A percentile compares a stretch with the other conserved stretches of the same genome.
Evolutionary conservation across 2,888 invertebrate species (phyloP).

Genomic region (Siphlonurus alternatus): DNA sequence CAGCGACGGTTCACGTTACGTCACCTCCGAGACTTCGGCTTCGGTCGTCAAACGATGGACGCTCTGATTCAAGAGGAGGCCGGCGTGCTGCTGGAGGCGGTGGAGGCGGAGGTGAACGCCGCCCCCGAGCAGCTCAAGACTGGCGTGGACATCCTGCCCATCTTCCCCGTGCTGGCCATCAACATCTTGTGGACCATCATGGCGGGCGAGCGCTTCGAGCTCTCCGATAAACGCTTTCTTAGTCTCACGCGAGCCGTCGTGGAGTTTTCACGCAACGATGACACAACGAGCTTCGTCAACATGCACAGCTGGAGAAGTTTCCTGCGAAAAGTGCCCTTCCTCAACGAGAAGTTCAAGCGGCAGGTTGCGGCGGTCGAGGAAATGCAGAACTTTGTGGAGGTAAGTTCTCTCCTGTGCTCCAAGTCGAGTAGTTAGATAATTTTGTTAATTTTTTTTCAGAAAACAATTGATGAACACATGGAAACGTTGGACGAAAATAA

Average conservation of each 20-base stretch:
- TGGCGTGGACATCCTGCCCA: conserved; percentile 33
- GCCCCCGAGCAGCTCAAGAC: background rate
- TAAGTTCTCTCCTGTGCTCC: too few species aligned
- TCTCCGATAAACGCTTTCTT: background rate
- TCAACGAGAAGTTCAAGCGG: background rate
- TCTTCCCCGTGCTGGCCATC: conserved; percentile 34
- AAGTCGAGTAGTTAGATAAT: too few species aligned
- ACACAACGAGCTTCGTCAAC: background rate
- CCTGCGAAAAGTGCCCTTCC: background rate
- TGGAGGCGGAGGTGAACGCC: conserved; percentile 18
- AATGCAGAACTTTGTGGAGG: background rate
- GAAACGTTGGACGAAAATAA: conserved; percentile 27
- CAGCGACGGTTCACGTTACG: conserved; percentile 48
- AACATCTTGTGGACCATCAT: conserved; percentile 40
- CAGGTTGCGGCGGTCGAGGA: background rate
- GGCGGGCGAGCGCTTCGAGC: conserved; percentile 26
- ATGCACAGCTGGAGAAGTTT: too few species aligned
- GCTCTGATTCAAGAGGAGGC: background rate
- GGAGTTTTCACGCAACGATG: background rate
- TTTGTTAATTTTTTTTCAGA: conserved; percentile 21
- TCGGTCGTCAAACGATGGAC: conserved; percentile 38
- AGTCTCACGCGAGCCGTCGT: background rate
- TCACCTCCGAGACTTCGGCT: conserved; percentile 47
- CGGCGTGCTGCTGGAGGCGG: background rate
- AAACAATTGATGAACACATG: conserved; percentile 32